Percentiles rank a stretch among this genome's conserved stretches.
These are phyloP conservation scores for Clarias laeviceps DNA, from an alignment of 2,797 vertebrate species.

Conservation along the genomic window DNA sequence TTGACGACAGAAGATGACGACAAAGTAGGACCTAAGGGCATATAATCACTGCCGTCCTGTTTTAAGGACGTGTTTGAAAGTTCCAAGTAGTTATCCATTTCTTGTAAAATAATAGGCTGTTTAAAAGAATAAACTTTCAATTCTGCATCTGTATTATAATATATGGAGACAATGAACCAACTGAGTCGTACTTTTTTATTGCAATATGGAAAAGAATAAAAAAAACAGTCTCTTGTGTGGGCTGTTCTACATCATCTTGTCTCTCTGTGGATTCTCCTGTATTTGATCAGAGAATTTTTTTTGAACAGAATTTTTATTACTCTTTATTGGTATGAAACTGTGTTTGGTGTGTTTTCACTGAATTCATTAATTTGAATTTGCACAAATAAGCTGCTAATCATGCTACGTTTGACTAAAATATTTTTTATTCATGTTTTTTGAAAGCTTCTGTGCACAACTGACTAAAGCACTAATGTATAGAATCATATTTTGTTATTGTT, in stretches of 20 bases:
- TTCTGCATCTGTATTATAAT: constrained; percentile 87
- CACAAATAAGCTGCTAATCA: neutral
- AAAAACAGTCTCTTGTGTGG: constrained; percentile 72
- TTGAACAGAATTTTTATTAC: neutral
- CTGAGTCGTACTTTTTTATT: constrained; percentile 81
- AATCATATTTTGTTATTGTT: neutral
- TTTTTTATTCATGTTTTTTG: neutral
- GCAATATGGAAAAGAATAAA: constrained; percentile 73
- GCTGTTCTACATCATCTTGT: constrained; percentile 68
- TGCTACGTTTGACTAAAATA: neutral
- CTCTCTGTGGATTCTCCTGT: constrained; percentile 45
- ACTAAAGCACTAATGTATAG: neutral
- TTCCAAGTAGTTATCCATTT: constrained; percentile 82
- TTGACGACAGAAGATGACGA: constrained; percentile 72
- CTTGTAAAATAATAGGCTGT: constrained; percentile 87
- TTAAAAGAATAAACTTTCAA: constrained; percentile 85
- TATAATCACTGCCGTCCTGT: constrained; percentile 80
- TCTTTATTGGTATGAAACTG: neutral
- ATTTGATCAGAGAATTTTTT: constrained; percentile 1
- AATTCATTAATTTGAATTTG: neutral
- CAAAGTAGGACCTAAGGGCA: constrained; percentile 74
- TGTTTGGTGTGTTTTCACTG: neutral
- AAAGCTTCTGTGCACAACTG: neutral
- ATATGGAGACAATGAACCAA: constrained; percentile 77
- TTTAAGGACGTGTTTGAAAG: constrained; percentile 84